Evolutionary conservation across 2,797 vertebrate genomes (phyloP), one percentile per base, ranked within the genome.

Genomic region (Apogon hyalosoma): DNA sequence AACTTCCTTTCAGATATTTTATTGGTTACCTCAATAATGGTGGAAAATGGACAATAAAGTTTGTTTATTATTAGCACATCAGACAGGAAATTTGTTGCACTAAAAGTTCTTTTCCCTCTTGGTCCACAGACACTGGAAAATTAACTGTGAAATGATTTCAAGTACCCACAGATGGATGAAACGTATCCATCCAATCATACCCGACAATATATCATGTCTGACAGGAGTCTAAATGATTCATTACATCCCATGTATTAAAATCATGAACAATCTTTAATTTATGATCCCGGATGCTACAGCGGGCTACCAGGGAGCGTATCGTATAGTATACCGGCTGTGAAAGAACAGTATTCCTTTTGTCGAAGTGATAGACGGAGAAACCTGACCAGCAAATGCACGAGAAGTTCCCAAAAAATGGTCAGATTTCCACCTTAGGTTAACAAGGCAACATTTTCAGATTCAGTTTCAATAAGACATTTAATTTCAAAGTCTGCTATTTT

Each of bases 161-260:
- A 19, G 47, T 12, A 42, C 43, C 69, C 36, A 49, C 59, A 36
- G 67, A 38, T 46, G 28, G 41, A 59, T n/a, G 54, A 69, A 65
- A 61, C 9, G 69, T 19, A 33, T 45, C 14, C 50, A 63, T 64
- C 53, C 62, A 55, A 65, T 67, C 24, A 54, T 18, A 69, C 28
- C 45, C 24, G 38, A 72, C 62, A 75, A 80, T 83, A 68, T 51
- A 77, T 89, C 69, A 87, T 24, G 33, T 66, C 50, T 83, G 77
- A 86, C 69, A 77, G 60, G 62, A n/a, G 47, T 78, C 69, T 88
- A 77, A 88, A 92, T 80, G 51, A 89, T 90, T 84, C 0, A 91
- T 87, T 75, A 69, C 9, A 67, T 67, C 71, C 73, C 63, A 50
- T 75, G 51, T 84, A 82, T 83, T 85, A 87, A 87, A 49, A 86